These are phyloP conservation scores for Pemphigus obesinymphae DNA, from an alignment of 1,140 invertebrate genomes.

Conservation along the genomic window DNA sequence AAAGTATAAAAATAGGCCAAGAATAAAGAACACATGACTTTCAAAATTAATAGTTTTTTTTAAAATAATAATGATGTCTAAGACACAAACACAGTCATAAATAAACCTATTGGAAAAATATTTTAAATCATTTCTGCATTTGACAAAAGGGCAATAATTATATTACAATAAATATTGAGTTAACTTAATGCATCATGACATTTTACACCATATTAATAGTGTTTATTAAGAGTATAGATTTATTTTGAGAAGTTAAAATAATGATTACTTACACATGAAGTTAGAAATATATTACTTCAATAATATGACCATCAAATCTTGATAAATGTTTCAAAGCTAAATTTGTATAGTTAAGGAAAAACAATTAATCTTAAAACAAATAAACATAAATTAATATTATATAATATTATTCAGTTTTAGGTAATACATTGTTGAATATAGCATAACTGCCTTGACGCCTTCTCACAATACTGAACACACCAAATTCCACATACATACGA, in stretches of 20 bases:
- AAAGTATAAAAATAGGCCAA: constrained; percentile 34
- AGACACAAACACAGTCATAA: constrained; percentile 19
- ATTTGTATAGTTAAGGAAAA: neutral
- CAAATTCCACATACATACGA: too few relatives aligned
- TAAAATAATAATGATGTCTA: constrained; percentile 9
- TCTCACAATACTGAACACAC: too few relatives aligned
- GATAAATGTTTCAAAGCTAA: constrained; percentile 35
- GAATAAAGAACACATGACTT: neutral
- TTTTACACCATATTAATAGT: neutral
- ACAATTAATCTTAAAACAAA: neutral
- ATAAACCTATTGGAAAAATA: constrained; percentile 8
- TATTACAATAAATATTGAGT: constrained; percentile 30
- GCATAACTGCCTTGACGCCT: too few relatives aligned
- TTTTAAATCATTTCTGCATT: neutral
- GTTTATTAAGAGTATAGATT: neutral
- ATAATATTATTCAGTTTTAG: too few relatives aligned
- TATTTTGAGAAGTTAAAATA: constrained; percentile 7
- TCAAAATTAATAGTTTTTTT: constrained; percentile 2
- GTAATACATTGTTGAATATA: too few relatives aligned
- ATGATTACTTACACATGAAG: constrained; percentile 25
- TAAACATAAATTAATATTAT: neutral
- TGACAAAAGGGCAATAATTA: constrained; percentile 1
- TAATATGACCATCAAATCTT: constrained; percentile 36
- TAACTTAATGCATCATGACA: neutral
- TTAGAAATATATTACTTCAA: constrained; percentile 40